Evolutionary conservation across 1,140 invertebrate species (phyloP), one percentile per base, ranked within the genome.

Genomic region (Thrips palmi): DNA sequence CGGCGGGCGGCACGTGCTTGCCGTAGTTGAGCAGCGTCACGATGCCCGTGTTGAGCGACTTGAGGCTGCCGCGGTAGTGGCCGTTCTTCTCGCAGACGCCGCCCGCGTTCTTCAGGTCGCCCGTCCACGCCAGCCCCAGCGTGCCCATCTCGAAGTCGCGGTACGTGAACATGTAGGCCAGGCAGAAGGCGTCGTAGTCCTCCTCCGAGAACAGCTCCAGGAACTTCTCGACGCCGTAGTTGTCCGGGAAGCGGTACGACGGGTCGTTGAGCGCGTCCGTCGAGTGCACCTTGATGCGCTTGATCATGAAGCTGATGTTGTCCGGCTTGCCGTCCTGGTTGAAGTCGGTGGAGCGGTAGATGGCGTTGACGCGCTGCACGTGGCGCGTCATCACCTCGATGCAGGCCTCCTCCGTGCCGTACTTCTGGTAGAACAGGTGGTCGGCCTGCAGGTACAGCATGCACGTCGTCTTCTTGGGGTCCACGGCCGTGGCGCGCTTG

Each of bases 141-240:
- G 94, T 99, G 30, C 94, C 94, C 67, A 94, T 93, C 56, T 93
- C 88, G 56, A 99, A 99, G 58, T 98, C 93, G 25, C 94, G 65
- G 59, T 96, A 97, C 2, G 94, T 97, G 55, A 98, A 96, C 77
- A 97, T 92, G 57, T 97, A 99, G 25, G 94, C 92, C 50, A 99
- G 64, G 54, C 94, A 99, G 60, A 97, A 98, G 11, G 86, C 84
- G 55, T 96, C 87, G 57, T 97, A 97, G 57, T 97, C 87, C 55
- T 92, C 82, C 70, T 97, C 85, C 72, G 85, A 89, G 65, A 92
- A 92, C 23, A 89, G 65, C 60, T 91, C 86, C 29, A 92, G 64
- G 58, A 87, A 92, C 59, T 91, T 88, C 54, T 92, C 87, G 18
- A 94, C 89, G 4, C 85, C 86, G 55, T 89, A 92, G 55, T 89